Conservation (phyloP, 2,888 invertebrate species). For the Sturmia bella region DNA sequence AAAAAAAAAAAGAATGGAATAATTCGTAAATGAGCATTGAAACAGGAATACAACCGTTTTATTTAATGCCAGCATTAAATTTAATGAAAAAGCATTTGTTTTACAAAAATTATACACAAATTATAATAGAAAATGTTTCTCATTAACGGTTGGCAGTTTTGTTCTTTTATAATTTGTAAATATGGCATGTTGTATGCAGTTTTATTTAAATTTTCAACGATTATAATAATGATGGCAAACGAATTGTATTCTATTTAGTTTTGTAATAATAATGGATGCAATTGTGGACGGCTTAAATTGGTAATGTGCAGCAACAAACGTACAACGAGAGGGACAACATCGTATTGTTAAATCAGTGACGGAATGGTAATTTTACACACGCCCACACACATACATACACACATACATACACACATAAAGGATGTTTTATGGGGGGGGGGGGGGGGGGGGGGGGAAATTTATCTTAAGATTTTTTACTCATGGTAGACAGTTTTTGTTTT, state of each 20-base stretch:
- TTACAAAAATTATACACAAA: constrained; percentile 46
- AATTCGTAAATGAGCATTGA: too few species aligned
- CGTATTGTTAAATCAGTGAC: too few species aligned
- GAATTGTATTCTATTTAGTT: constrained; percentile 64
- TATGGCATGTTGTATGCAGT: not conserved
- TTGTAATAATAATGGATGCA: constrained; percentile 63
- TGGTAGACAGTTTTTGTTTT: too few species aligned
- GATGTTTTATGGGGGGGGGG: too few species aligned
- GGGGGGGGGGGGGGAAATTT: too few species aligned
- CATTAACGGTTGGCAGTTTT: constrained; percentile 25
- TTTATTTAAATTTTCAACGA: constrained; percentile 20
- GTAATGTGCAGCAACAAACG: constrained; percentile 10
- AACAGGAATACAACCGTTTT: too few species aligned
- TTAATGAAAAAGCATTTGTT: constrained; percentile 28
- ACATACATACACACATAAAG: too few species aligned
- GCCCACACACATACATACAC: too few species aligned
- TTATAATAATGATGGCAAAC: constrained; percentile 47
- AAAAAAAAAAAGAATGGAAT: too few species aligned
- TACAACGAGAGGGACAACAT: not conserved
- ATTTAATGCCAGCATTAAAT: not conserved
- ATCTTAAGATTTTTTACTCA: too few species aligned
- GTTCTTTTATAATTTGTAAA: not conserved
- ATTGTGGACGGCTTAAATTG: constrained; percentile 58
- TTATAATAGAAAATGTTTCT: constrained; percentile 39
- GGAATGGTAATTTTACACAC: not conserved